Evolutionary conservation across 2,113 vertebrate genomes (phyloP), one percentile per base, ranked within the genome.

Genomic region (Emydura subglobosa): DNA sequence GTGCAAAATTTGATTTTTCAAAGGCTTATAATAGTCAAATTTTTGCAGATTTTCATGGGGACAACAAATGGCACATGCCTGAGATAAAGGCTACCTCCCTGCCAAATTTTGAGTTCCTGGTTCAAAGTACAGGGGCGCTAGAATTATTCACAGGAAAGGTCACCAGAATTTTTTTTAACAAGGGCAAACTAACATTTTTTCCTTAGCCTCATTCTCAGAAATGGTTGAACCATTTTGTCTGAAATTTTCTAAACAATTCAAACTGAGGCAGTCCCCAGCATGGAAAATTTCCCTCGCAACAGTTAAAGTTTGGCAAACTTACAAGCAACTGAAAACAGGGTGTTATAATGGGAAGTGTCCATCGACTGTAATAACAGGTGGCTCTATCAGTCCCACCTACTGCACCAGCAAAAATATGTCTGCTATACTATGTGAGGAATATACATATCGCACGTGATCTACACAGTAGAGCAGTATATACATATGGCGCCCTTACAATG

Each of bases 291-390:
- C 34, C 86, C 47, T 83, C 90, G 50, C 50, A 88, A 91, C 50
- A 54, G 19, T 79, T 51, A 92, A 51, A 65, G 79, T 87, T 59
- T 47, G n/a, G n/a, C 80, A 88, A 29, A 54, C 92, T 53, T 82
- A 86, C 7, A 80, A 42, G 27, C 50, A 86, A 82, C 19, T 84
- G 82, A 42, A 4, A 16, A 2, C 42, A 49, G 51, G 4, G 39
- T 85, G 84, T 1, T 79, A 49, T 39, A 94, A 78, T 84, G 86
- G 2, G 42, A 85, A 42, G 42, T 87, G 92, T 92, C 82, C 88
- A 91, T 57, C 11, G 89, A 81, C 57, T 27, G 92, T 92, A 76
- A 53, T 31, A 79, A 94, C 53, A 61, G 88, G 94, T n/a, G 82
- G 61, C 10, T 55, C 34, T 86, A 79, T 14, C 49, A 93, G 50